phyloP scores from a whole-genome alignment of 2,797 vertebrate species.

The Lepus oiostolus region DNA sequence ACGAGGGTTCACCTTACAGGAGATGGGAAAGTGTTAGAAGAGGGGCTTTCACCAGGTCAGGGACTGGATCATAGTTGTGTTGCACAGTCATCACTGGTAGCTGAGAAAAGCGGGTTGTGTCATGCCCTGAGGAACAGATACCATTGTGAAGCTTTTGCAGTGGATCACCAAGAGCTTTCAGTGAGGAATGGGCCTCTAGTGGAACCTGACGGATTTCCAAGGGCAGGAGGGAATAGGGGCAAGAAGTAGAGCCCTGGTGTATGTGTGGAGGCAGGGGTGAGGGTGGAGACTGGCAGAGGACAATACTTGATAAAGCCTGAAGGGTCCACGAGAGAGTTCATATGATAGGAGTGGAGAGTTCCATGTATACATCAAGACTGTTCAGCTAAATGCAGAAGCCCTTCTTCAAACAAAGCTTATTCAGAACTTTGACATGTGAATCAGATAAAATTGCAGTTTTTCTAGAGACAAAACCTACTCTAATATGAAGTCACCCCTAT shows the following conservation, averaged over 20 bases:
- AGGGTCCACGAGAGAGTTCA: neutral
- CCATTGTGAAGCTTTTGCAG: neutral
- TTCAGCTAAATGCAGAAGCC: neutral
- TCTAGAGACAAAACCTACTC: neutral
- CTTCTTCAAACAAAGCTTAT: neutral
- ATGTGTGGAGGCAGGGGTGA: rapidly evolving
- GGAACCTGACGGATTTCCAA: neutral
- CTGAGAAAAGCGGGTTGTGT: neutral
- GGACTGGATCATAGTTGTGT: neutral
- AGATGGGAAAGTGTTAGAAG: neutral
- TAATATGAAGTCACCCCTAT: too few relatives aligned
- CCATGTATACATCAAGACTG: neutral
- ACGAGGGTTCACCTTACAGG: neutral
- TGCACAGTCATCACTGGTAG: neutral
- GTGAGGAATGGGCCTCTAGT: neutral
- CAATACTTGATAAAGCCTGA: neutral
- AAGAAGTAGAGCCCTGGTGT: neutral
- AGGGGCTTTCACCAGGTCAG: neutral
- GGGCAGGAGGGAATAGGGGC: neutral
- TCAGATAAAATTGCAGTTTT: neutral
- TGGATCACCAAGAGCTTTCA: neutral
- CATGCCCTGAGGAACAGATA: neutral
- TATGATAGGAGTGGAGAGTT: neutral
- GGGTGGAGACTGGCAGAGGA: neutral
- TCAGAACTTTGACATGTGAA: neutral